Conservation (phyloP, 1,140 invertebrate species). For the Whitmania pigra region DNA sequence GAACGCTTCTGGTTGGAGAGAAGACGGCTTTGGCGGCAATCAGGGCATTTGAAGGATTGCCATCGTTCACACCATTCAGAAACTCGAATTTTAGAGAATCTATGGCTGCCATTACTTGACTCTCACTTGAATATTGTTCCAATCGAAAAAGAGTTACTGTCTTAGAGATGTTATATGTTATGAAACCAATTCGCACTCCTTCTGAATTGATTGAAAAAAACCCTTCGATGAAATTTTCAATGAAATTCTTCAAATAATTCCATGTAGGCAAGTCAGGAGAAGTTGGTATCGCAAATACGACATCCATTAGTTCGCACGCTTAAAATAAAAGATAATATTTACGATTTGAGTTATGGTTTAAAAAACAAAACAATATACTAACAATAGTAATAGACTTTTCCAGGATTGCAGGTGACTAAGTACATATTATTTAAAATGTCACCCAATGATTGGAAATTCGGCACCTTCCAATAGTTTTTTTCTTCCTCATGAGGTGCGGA, state of each 20-base stretch:
- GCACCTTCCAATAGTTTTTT: slow-evolving; percentile 19
- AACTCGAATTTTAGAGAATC: not conserved
- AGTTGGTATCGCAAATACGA: not conserved
- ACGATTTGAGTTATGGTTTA: not conserved
- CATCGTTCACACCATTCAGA: not conserved
- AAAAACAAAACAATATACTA: not conserved
- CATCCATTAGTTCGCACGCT: not conserved
- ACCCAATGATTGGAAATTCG: not conserved
- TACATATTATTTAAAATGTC: not conserved
- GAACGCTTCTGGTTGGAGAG: slow-evolving; percentile 5
- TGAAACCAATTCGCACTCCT: not conserved
- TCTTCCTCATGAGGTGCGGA: slow-evolving; percentile 17
- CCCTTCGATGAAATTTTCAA: not conserved
- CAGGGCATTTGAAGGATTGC: not conserved
- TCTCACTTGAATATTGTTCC: not conserved
- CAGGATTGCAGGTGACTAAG: not conserved
- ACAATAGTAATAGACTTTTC: not conserved
- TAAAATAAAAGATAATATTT: not conserved
- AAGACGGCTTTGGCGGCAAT: not conserved
- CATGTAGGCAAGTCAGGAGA: not conserved
- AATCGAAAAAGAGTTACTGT: not conserved
- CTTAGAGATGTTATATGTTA: not conserved
- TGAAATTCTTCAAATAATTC: slow-evolving; percentile 3
- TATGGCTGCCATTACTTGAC: not conserved
- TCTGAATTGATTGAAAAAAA: not conserved